Conservation (phyloP, 2,888 invertebrate species). For the Parasteatoda lunata region DNA sequence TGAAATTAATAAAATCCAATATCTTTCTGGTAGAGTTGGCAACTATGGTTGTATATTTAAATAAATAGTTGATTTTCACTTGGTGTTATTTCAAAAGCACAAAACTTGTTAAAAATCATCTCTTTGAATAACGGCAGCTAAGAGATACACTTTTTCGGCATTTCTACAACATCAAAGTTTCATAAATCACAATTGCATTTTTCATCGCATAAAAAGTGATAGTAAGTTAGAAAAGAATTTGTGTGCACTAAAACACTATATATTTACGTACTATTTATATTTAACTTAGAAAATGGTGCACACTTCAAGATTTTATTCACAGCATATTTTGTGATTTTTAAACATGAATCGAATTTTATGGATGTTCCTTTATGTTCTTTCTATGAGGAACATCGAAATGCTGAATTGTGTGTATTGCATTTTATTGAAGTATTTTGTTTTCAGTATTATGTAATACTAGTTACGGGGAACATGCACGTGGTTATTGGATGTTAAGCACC, state of each 20-base stretch:
- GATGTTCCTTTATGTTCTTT: constrained; percentile 36
- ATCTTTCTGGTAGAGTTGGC: no score
- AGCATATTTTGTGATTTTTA: constrained; percentile 54
- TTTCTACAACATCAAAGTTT: background rate
- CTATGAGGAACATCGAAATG: constrained; percentile 20
- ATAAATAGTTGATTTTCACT: no score
- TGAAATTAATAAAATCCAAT: no score
- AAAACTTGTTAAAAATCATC: background rate
- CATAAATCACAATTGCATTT: background rate
- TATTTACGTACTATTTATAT: constrained; percentile 31
- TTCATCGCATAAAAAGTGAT: background rate
- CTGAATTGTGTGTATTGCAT: background rate
- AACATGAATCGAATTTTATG: constrained; percentile 54
- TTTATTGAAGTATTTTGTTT: no score
- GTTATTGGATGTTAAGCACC: no score
- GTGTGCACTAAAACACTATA: constrained; percentile 6
- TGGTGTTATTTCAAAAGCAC: no score
- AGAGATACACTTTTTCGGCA: background rate
- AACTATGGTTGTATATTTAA: no score
- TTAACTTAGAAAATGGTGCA: constrained; percentile 34
- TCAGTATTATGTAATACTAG: no score
- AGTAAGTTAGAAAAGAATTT: background rate
- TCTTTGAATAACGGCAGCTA: background rate
- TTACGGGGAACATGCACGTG: no score
- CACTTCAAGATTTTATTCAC: constrained; percentile 48